phyloP scores from a whole-genome alignment of 2,888 invertebrate genomes.

The Cremastobaeus sp. region DNA sequence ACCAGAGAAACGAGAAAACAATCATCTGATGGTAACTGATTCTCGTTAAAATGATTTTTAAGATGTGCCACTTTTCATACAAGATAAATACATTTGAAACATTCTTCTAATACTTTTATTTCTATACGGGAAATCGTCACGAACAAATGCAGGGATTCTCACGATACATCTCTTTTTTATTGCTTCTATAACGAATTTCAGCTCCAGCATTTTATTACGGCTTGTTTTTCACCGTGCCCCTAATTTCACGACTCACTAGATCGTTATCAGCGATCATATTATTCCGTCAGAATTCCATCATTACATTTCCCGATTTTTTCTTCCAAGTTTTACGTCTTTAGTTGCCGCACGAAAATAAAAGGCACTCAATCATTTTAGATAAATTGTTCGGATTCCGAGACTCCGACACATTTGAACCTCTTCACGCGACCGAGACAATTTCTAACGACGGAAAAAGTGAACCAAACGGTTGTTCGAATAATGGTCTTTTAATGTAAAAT shows the following conservation, averaged over 20 bases:
- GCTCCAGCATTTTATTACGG: conserved; percentile 3
- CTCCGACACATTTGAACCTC: too few species aligned
- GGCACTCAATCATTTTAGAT: conserved; percentile 4
- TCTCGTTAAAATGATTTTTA: too few species aligned
- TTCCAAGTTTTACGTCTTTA: too few species aligned
- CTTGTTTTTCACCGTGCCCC: conserved; percentile 6
- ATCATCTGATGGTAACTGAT: too few species aligned
- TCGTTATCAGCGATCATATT: conserved; percentile 3
- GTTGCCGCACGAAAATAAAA: neutral
- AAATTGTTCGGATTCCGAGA: neutral
- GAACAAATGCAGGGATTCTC: conserved; percentile 6
- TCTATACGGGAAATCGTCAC: neutral
- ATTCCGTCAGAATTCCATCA: neutral
- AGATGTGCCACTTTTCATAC: too few species aligned
- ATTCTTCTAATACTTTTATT: conserved; percentile 1
- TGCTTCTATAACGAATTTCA: neutral
- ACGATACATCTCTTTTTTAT: conserved; percentile 1
- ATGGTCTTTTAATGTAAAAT: neutral
- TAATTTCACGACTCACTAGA: conserved; percentile 1
- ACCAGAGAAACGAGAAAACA: too few species aligned
- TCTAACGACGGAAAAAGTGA: too few species aligned
- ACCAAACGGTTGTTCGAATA: neutral
- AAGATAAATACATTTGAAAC: neutral
- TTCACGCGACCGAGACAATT: too few species aligned
- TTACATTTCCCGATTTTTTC: neutral